phyloP scores from a whole-genome alignment of 2,113 vertebrate species.

The Talpa occidentalis region DNA sequence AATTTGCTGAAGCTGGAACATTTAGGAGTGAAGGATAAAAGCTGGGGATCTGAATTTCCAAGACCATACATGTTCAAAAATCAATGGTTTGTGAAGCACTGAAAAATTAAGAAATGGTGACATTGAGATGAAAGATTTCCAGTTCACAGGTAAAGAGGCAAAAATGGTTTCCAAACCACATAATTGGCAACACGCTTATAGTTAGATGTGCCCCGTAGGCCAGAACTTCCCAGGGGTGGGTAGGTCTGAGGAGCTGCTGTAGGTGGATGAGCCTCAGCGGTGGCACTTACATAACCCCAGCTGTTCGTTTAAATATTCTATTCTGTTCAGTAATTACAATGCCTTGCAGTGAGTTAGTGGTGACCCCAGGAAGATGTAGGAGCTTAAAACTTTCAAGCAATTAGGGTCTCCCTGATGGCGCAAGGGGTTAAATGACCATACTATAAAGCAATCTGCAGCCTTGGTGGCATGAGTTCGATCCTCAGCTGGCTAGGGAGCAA shows the following conservation, averaged over 20 bases:
- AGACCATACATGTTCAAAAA: conserved; percentile 65
- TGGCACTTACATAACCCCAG: background rate
- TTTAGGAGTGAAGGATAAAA: conserved; percentile 51
- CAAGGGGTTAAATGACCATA: too few relatives aligned
- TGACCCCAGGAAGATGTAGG: background rate
- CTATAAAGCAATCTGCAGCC: too few relatives aligned
- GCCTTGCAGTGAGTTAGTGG: background rate
- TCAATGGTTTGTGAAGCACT: conserved; percentile 51
- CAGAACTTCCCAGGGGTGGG: background rate
- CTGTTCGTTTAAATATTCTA: background rate
- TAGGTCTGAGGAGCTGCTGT: background rate
- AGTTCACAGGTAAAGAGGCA: conserved; percentile 3
- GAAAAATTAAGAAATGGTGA: conserved; percentile 62
- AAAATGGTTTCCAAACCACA: background rate
- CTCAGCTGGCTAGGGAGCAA: too few relatives aligned
- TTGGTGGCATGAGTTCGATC: too few relatives aligned
- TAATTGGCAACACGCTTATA: background rate
- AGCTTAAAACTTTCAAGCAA: background rate
- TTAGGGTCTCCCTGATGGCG: too few relatives aligned
- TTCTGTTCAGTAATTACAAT: background rate
- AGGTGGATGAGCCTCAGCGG: too few relatives aligned
- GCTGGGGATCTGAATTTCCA: conserved; percentile 53
- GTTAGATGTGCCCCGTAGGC: background rate
- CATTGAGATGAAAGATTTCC: conserved; percentile 44
- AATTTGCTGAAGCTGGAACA: conserved; percentile 67